Percentiles rank a stretch among this genome's conserved stretches.
phyloP scores from a whole-genome alignment of 2,797 vertebrate species.

The Loriculus beryllinus region DNA sequence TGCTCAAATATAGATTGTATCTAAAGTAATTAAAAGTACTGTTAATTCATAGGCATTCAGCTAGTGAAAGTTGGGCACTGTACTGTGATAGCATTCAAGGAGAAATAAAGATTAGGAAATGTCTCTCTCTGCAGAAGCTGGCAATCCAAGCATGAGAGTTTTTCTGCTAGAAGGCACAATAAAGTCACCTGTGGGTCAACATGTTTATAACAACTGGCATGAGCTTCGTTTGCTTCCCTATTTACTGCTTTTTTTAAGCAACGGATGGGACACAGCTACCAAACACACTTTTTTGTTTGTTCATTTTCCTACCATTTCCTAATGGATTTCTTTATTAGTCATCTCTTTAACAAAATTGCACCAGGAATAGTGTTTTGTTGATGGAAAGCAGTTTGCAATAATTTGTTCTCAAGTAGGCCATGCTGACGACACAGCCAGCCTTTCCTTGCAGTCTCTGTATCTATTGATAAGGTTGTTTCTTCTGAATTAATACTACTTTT shows the following conservation, averaged over 20 bases:
- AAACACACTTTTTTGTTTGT: not conserved
- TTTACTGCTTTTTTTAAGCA: not conserved
- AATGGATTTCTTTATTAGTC: not conserved
- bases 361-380: not conserved
- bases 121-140: not conserved
- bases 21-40: constrained; percentile 38
- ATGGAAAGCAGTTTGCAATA: not conserved
- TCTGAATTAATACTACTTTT: not conserved
- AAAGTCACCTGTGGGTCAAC: not conserved
- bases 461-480: not conserved
- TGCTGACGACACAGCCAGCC: not conserved
- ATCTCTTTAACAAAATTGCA: not conserved
- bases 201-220: not conserved
- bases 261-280: fast-evolving
- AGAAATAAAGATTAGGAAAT: constrained; percentile 7
- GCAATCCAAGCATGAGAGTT: not conserved
- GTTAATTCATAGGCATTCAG: constrained; percentile 13
- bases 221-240: not conserved
- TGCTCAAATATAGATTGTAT: constrained; percentile 22
- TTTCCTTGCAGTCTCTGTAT: not conserved
- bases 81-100: not conserved
- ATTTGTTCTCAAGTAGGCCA: not conserved
- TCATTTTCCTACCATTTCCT: not conserved
- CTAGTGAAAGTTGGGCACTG: not conserved
- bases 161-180: not conserved